A percentile compares a stretch with the other conserved stretches of the same genome.
Evolutionary conservation across 2,797 vertebrate genomes (phyloP).

Genomic region (Hyperoplus lanceolatus): DNA sequence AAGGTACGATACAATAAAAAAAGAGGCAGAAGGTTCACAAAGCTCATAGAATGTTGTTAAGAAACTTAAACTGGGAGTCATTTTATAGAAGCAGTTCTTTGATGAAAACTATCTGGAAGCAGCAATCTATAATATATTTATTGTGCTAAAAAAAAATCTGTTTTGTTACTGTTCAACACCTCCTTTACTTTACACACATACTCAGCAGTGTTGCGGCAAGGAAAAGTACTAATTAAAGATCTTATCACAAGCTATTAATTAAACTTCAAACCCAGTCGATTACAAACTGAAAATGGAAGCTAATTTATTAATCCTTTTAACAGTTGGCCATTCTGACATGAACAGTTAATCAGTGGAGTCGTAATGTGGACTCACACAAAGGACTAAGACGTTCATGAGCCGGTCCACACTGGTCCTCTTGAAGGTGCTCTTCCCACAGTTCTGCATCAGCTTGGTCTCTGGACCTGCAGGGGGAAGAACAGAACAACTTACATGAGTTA

Average conservation of each 20-base stretch:
- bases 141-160: no score
- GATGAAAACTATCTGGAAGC: background rate
- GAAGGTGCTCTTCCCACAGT: constrained; percentile 92
- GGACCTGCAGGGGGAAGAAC: constrained; percentile 86
- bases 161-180: no score
- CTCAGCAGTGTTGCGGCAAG: background rate
- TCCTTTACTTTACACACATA: no score
- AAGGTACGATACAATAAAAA: background rate
- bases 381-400: constrained; percentile 94
- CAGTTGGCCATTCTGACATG: no score
- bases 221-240: background rate
- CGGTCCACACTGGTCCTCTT: constrained; percentile 95
- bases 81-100: background rate
- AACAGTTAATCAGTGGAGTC: background rate
- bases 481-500: constrained; percentile 2
- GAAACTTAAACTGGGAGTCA: background rate
- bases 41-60: background rate
- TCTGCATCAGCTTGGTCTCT: constrained; percentile 98
- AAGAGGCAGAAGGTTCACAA: background rate
- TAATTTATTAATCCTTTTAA: background rate
- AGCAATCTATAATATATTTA: background rate
- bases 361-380: constrained; percentile 88
- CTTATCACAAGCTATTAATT: background rate
- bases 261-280: background rate
- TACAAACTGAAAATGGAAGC: no score